A percentile compares a stretch with the other conserved stretches of the same genome.
These are phyloP conservation scores for Synergus umbraculus DNA, from an alignment of 2,888 invertebrate genomes.

Conservation along the genomic window DNA sequence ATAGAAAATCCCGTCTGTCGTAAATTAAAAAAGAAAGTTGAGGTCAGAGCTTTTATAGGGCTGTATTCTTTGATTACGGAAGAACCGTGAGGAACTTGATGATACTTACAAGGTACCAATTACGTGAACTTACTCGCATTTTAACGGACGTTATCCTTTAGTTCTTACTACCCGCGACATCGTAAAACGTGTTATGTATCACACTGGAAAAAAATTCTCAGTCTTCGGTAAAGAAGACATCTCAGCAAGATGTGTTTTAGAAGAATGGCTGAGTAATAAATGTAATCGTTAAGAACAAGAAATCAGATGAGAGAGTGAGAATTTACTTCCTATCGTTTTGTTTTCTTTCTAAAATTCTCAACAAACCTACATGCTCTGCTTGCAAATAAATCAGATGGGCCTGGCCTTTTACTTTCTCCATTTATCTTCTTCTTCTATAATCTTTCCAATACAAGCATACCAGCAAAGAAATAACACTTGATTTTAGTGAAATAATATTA, in stretches of 20 bases:
- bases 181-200: background rate
- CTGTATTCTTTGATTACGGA: conserved; percentile 17
- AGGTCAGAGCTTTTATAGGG: conserved; percentile 22
- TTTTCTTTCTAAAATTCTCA: conserved; percentile 61
- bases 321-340: conserved; percentile 44
- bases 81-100: background rate
- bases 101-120: conserved; percentile 3
- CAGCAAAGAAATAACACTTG: background rate
- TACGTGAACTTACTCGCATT: background rate
- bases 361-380: conserved; percentile 46
- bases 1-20: background rate
- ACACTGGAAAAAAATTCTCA: background rate
- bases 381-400: conserved; percentile 61
- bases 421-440: background rate
- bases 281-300: conserved; percentile 26
- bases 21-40: conserved; percentile 32
- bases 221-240: background rate
- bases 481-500: background rate
- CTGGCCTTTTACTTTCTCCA: conserved; percentile 65
- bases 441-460: background rate
- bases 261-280: conserved; percentile 14
- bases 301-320: conserved; percentile 3
- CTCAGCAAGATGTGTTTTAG: background rate
- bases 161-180: background rate
- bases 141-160: background rate